phyloP scores from a whole-genome alignment of 2,113 vertebrate species.

The Scalopus aquaticus region DNA sequence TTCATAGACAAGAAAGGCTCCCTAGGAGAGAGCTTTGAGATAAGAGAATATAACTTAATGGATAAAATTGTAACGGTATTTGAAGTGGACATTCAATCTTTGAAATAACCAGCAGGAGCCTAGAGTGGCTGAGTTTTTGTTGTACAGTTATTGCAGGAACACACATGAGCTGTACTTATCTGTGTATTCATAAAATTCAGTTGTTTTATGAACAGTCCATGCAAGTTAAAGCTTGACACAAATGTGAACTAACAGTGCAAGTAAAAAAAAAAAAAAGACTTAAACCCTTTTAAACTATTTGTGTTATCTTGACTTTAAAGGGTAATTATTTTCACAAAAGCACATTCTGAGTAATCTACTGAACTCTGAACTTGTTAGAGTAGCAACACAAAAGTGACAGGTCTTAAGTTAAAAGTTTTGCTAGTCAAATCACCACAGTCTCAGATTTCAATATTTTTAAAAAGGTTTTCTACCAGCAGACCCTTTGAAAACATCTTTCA shows the following conservation, averaged over 20 bases:
- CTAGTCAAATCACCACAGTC: background rate
- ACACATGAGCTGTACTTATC: background rate
- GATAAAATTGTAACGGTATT: background rate
- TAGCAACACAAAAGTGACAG: background rate
- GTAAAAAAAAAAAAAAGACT: background rate
- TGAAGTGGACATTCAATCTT: background rate
- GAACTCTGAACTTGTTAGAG: background rate
- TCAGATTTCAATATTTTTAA: constrained; percentile 14
- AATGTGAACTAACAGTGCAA: background rate
- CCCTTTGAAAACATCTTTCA: background rate
- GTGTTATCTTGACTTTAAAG: background rate
- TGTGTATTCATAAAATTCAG: background rate
- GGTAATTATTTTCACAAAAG: constrained; percentile 21
- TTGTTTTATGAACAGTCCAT: background rate
- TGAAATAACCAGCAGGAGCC: background rate
- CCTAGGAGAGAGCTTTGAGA: background rate
- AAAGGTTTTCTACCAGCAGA: background rate
- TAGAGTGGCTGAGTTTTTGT: background rate
- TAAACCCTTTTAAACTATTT: background rate
- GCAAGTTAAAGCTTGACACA: constrained; percentile 13
- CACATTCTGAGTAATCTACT: background rate
- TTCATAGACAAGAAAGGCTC: constrained; percentile 5
- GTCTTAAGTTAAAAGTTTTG: background rate
- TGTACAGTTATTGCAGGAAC: background rate
- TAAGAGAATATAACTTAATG: constrained; percentile 21